These are phyloP conservation scores for Archilochus colubris DNA, from an alignment of 2,113 vertebrate genomes.

Conservation along the genomic window DNA sequence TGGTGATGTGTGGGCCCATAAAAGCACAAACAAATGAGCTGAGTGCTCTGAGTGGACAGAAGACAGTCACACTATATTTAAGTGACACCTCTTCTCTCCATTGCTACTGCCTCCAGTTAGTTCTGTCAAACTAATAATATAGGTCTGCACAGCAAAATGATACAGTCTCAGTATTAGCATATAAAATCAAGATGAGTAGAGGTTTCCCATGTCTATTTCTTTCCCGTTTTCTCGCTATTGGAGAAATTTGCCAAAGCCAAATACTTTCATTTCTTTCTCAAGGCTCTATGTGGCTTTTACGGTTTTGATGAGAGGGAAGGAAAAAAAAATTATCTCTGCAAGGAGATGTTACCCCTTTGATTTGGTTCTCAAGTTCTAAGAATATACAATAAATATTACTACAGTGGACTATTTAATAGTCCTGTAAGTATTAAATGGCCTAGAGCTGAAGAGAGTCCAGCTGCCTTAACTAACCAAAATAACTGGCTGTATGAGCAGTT, in stretches of 20 bases:
- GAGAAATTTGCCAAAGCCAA: slow-evolving; percentile 62
- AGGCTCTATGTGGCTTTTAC: slow-evolving; percentile 26
- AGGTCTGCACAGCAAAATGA: slow-evolving; percentile 36
- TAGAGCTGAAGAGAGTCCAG: slow-evolving; percentile 45
- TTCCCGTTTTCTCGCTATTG: slow-evolving; percentile 31
- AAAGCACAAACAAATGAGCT: background rate
- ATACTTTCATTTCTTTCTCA: slow-evolving; percentile 38
- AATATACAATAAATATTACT: slow-evolving; percentile 45
- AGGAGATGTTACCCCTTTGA: background rate
- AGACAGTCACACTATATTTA: slow-evolving; percentile 17
- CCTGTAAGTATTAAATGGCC: slow-evolving; percentile 29
- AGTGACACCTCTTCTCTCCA: slow-evolving; percentile 20
- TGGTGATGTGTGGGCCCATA: background rate
- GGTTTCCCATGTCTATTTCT: slow-evolving; percentile 66
- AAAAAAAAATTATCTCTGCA: slow-evolving; percentile 1
- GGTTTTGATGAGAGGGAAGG: background rate
- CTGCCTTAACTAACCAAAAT: slow-evolving; percentile 60
- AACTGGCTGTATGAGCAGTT: slow-evolving; percentile 58
- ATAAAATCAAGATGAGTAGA: slow-evolving; percentile 66
- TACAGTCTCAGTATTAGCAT: slow-evolving; percentile 60
- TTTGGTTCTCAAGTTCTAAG: slow-evolving; percentile 12
- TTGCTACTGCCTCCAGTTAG: slow-evolving; percentile 29
- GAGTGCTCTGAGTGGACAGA: slow-evolving; percentile 16
- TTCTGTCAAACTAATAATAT: slow-evolving; percentile 64
- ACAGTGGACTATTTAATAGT: slow-evolving; percentile 23